These are phyloP conservation scores for Eupelmus urozonus DNA, from an alignment of 2,888 invertebrate genomes.

Conservation along the genomic window DNA sequence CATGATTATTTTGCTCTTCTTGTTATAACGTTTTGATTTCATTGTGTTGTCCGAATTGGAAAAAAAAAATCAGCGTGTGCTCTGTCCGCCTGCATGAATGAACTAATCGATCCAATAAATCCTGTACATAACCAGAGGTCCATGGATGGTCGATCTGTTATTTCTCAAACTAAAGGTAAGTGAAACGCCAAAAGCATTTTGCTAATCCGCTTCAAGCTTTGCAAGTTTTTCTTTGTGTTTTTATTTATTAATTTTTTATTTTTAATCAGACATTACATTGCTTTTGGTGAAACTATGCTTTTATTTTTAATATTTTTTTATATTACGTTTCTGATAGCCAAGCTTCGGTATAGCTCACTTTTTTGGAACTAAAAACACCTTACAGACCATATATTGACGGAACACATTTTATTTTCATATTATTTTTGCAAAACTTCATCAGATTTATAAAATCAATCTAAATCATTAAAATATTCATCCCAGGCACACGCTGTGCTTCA, in stretches of 20 bases:
- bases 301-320: background rate
- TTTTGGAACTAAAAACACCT: too few species aligned
- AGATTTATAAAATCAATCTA: too few species aligned
- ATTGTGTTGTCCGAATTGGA: constrained; percentile 44
- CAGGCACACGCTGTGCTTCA: too few species aligned
- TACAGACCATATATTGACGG: too few species aligned
- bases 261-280: background rate
- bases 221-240: constrained; percentile 24
- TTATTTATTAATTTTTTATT: constrained; percentile 10
- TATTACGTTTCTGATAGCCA: background rate
- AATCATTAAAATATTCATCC: too few species aligned
- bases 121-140: constrained; percentile 32
- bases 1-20: constrained; percentile 44
- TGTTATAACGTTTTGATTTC: constrained; percentile 48
- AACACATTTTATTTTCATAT: constrained; percentile 13
- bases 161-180: constrained; percentile 36
- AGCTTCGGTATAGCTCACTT: too few species aligned
- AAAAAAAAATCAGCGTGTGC: constrained; percentile 46
- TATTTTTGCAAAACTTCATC: constrained; percentile 1
- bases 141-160: background rate
- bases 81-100: constrained; percentile 52
- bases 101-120: constrained; percentile 43
- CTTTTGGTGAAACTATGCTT: background rate
- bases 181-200: constrained; percentile 44
- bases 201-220: constrained; percentile 45